Evolutionary conservation across 2,113 vertebrate genomes (phyloP).

Genomic region (Passerina amoena): DNA sequence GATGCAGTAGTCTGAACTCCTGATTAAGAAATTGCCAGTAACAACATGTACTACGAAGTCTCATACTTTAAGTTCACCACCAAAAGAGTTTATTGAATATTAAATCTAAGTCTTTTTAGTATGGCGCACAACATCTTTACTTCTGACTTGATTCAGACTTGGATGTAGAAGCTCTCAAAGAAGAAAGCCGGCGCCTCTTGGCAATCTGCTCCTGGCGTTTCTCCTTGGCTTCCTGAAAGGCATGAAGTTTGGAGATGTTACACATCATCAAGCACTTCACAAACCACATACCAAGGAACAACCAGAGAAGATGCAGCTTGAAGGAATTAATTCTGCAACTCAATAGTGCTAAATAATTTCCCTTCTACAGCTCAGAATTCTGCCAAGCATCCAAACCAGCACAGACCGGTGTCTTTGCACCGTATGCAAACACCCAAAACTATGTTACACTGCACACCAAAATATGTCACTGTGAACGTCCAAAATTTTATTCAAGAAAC

Average conservation of each 20-base stretch:
- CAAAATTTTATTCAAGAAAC: not conserved
- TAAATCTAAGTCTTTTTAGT: not conserved
- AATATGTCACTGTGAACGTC: not conserved
- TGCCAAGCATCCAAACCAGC: not conserved
- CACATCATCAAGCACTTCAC: accelerated
- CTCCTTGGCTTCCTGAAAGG: slow-evolving; percentile 93
- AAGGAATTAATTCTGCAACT: not conserved
- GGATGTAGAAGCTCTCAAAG: slow-evolving; percentile 94
- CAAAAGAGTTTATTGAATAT: slow-evolving; percentile 70
- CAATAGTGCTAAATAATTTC: not conserved
- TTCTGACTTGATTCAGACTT: slow-evolving; percentile 99
- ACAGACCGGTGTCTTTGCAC: not conserved
- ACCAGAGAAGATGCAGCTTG: not conserved
- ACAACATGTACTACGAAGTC: not conserved
- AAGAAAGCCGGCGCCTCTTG: slow-evolving; percentile 96
- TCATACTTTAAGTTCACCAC: not conserved
- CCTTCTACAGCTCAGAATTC: not conserved
- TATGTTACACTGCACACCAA: not conserved
- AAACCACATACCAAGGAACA: not conserved
- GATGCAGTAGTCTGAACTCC: not conserved
- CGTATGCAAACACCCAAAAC: not conserved
- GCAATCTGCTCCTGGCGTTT: slow-evolving; percentile 98
- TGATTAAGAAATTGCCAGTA: not conserved
- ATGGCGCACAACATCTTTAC: slow-evolving; percentile 72
- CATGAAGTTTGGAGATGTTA: not conserved